Percentiles rank a stretch among this genome's conserved stretches.
phyloP scores from a whole-genome alignment of 92 coral and sea anemone species.

The Metridium senile region DNA sequence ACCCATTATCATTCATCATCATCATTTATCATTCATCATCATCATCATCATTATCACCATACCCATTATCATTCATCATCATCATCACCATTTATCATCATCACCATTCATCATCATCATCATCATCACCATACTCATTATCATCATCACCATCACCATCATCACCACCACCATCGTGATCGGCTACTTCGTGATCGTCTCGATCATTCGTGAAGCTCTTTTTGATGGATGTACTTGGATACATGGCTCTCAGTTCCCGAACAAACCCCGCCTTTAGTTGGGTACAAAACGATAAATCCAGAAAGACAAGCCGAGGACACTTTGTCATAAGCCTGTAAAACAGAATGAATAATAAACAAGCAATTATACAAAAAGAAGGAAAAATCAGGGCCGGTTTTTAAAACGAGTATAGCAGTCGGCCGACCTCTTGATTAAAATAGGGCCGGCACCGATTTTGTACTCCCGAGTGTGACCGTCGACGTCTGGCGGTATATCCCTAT shows the following conservation, averaged over 20 bases:
- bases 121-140: background rate
- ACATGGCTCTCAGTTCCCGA: constrained; percentile 37
- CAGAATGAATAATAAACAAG: constrained; percentile 3
- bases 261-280: constrained; percentile 62
- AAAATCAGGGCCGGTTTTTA: background rate
- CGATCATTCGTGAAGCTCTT: constrained; percentile 56
- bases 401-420: too few species aligned
- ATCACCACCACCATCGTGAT: background rate
- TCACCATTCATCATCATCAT: background rate
- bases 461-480: too few species aligned
- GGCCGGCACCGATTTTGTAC: too few species aligned
- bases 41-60: too few species aligned
- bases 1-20: too few species aligned
- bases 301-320: constrained; percentile 69
- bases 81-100: too few species aligned
- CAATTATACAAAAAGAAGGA: background rate
- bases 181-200: too few species aligned
- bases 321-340: constrained; percentile 58
- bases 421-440: too few species aligned
- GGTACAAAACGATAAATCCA: constrained; percentile 92
- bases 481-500: too few species aligned
- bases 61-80: too few species aligned
- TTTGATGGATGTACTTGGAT: constrained; percentile 74
- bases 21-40: too few species aligned
- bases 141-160: background rate